Base-by-base conservation (phyloP, 2,113 vertebrate genomes). In the Eulacestoma nigropectus region DNA sequence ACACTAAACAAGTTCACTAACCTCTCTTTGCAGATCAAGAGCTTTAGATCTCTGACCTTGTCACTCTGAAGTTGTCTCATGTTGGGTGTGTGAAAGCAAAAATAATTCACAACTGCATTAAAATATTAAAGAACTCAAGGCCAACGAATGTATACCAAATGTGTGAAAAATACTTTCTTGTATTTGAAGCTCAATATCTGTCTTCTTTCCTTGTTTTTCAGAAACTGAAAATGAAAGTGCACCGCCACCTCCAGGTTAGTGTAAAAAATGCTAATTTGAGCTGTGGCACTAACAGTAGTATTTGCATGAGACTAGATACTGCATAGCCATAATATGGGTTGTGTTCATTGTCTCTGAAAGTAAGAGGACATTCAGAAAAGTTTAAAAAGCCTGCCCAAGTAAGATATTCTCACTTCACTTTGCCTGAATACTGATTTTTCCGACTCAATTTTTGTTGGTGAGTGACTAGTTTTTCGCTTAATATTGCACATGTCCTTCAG, bases 171-270 rank as follows among this genome's bases (percentile, higher is more conserved):
- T 37, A 52, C 17, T 37, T 83, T 17, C 20, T 52, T 93, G 80
- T 35, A 30, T 35, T 83, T 88, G 67, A 77, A 92, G 29, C 15
- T 94, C 68, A 93, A 32, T 42, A n/a, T 41, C n/a, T 92, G 19
- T 37, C 30, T 91, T 96, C 30, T 91, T 84, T 77, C 42, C 59
- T 96, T 10, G 16, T 95, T 98, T 98, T 95, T 84, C 95, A 98
- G 98, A 98, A 92, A 97, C 96, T 91, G 98, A 97, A 98, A 90
- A 91, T 23, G 96, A 96, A 53, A 96, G 67, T 60, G 93, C 92
- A 49, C 91, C 95, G 27, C 95, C 91, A 47, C 88, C 97, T 37
- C 90, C 97, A 98, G 98, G 98, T 98, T 87, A 97, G 98, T 98
- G n/a, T 72, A 73, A 73, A 69, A 27, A 70, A 47, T 32, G 7